Conservation (phyloP, 2,797 vertebrate species). For the Gila robusta region DNA sequence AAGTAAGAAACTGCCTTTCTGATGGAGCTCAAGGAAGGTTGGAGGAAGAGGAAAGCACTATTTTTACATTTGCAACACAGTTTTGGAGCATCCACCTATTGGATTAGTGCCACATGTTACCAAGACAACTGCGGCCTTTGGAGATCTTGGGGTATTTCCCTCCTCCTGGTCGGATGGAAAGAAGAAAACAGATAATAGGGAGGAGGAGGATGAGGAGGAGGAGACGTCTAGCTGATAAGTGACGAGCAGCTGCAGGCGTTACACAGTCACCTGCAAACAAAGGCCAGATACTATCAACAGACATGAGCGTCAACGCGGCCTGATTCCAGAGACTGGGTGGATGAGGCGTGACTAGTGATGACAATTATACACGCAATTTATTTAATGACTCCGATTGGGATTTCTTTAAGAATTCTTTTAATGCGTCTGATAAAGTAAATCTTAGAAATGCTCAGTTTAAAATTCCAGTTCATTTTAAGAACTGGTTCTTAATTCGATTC, state of each 20-base stretch:
- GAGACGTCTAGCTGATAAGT: slow-evolving; percentile 60
- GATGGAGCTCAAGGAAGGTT: not conserved
- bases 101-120: slow-evolving; percentile 81
- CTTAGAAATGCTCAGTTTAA: not conserved
- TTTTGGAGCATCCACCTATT: slow-evolving; percentile 71
- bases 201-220: slow-evolving; percentile 53
- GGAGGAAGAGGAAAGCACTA: slow-evolving; percentile 58
- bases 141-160: slow-evolving; percentile 76
- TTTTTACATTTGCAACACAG: slow-evolving; percentile 74
- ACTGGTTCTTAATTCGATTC: not conserved
- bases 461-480: not conserved
- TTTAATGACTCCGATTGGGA: no score
- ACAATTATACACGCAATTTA: not conserved
- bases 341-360: not conserved
- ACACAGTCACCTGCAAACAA: slow-evolving; percentile 60
- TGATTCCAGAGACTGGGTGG: not conserved
- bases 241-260: slow-evolving; percentile 70
- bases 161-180: slow-evolving; percentile 71
- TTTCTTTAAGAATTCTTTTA: not conserved
- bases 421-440: not conserved
- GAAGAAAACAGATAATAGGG: slow-evolving; percentile 54
- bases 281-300: slow-evolving; percentile 61
- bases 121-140: slow-evolving; percentile 83
- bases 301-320: slow-evolving; percentile 6
- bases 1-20: not conserved